A percentile compares a stretch with the other conserved stretches of the same genome.
Conservation (phyloP, 2,888 invertebrate species). For the Idaea dimidiata region DNA sequence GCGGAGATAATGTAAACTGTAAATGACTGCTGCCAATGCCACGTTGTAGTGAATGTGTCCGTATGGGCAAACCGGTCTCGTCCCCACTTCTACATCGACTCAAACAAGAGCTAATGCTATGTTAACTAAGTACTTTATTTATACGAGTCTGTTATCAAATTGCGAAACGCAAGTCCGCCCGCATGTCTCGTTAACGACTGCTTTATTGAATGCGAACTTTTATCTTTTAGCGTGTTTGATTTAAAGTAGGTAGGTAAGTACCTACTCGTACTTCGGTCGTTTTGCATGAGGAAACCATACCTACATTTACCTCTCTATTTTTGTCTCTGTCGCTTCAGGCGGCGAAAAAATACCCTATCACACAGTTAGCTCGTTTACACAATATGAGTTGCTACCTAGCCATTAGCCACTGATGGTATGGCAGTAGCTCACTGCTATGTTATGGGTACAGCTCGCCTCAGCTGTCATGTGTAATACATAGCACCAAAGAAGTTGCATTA, state of each 20-base stretch:
- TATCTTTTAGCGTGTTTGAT: constrained; percentile 35
- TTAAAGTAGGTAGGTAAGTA: constrained; percentile 8
- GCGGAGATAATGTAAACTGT: too few relatives aligned
- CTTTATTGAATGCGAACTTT: constrained; percentile 19
- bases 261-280: background rate
- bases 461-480: too few relatives aligned
- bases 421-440: too few relatives aligned
- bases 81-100: constrained; percentile 29
- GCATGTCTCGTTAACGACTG: constrained; percentile 25
- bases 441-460: too few relatives aligned
- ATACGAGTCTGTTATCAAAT: constrained; percentile 30
- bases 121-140: constrained; percentile 17
- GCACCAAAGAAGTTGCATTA: too few relatives aligned
- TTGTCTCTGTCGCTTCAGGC: too few relatives aligned
- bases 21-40: background rate
- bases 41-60: background rate
- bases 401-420: too few relatives aligned
- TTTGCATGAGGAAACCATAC: too few relatives aligned
- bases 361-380: too few relatives aligned
- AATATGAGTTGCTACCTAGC: too few relatives aligned
- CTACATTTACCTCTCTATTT: too few relatives aligned
- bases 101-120: constrained; percentile 6
- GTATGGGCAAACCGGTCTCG: constrained; percentile 34
- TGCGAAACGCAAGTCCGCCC: constrained; percentile 24
- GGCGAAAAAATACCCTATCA: too few relatives aligned